Base-by-base conservation (phyloP, 37 sponge, comb jelly and placozoan species). In the Aphrocallistes beatrix region DNA sequence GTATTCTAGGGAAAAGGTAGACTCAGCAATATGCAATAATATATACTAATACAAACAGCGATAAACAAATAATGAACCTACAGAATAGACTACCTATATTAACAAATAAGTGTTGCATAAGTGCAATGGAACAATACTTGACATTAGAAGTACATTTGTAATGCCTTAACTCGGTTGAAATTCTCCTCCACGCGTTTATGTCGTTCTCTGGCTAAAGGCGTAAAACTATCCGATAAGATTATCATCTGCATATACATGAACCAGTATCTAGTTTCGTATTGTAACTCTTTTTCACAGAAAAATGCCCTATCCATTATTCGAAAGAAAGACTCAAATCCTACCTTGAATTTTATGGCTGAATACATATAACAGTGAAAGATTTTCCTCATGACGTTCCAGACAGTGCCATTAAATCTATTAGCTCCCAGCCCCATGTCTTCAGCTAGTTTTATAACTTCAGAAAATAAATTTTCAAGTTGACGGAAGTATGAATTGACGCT, bases 91-190 rank as follows among this genome's bases (percentile, higher is more conserved):
- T n/a, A n/a, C n/a, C n/a, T n/a, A n/a, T n/a, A n/a, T n/a, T n/a
- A n/a, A n/a, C n/a, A n/a, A n/a, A n/a, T n/a, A n/a, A n/a, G n/a
- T n/a, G n/a, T n/a, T n/a, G n/a, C n/a, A n/a, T n/a, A n/a, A n/a
- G n/a, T n/a, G n/a, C n/a, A n/a, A n/a, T n/a, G n/a, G n/a, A n/a
- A n/a, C n/a, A n/a, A n/a, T n/a, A n/a, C n/a, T n/a, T n/a, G n/a
- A n/a, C n/a, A 60, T 60, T 60, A 60, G 34, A 60, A 60, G n/a
- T 60, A 60, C 75, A 60, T 60, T 60, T 60, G 75, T 60, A 60
- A 60, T 60, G 75, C 75, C 21, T 60, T 60, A 6, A 60, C 75
- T 25, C 75, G 75, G n/a, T 60, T 19, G 75, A 60, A 60, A 30
- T 60, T 60, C n/a, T 21, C 75, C 21, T 60, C 75, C 10, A 13